Base-by-base conservation (phyloP, 2,888 invertebrate species). In the Drosophila quinaria region DNA sequence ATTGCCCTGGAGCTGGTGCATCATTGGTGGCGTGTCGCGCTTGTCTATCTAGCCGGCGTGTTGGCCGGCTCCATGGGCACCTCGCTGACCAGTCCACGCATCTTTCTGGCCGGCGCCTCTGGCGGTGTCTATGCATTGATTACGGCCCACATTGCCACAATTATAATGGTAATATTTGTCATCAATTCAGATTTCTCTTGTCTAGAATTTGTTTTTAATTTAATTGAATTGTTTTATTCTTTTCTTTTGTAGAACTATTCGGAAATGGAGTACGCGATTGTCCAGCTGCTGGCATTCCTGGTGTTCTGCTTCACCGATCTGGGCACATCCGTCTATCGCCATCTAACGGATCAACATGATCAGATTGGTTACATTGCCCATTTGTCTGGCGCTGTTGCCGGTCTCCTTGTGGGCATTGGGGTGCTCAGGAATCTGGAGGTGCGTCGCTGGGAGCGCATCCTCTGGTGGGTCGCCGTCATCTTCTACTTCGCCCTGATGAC, bases 1-100 rank as follows among this genome's bases (percentile, higher is more conserved):
- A 95, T 98, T 10, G 98, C 99, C 0, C 93, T 99, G 70, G 99
- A 99, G 93, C 96, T 99, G 95, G 98, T 99, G 0, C 99, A 99
- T 92, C 95, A 96, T 78, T 98, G 97, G 96, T 98, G 98, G 98
- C 94, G 99, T 52, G 96, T 99, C 6, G 93, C 96, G 0, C 93
- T 96, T 11, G 96, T 98, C 33, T 98, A 98, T 92, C 91, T 96
- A 41, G 95, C 97, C 0, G 98, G 98, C 0, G 97, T 98, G 0
- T 92, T 96, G 0, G 97, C 97, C 1, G 98, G 98, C 3, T 97
- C 97, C 0, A 94, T 97, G 75, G 96, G 96, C 4, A 97, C 97
- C 10, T 97, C 97, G 6, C 94, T 97, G 11, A 95, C 95, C 0
- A 97, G 96, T 92, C 97, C 97, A 0, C 92, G 92, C 41, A 96